phyloP scores from a whole-genome alignment of 2,888 invertebrate species.

The Idaea straminata region DNA sequence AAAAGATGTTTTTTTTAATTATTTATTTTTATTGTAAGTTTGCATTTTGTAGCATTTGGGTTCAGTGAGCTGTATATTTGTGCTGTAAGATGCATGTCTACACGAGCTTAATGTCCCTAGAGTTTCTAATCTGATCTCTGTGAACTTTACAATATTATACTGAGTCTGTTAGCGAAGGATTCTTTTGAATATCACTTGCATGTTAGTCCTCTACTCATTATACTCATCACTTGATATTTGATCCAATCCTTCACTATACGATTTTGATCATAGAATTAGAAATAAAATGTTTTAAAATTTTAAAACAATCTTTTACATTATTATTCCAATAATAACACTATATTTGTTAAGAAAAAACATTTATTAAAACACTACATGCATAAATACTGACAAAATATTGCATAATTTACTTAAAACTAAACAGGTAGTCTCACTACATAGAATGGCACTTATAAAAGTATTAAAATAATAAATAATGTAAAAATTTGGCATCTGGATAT shows the following conservation, averaged over 20 bases:
- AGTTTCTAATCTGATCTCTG: slow-evolving; percentile 71
- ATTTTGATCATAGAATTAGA: slow-evolving; percentile 71
- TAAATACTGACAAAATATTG: slow-evolving; percentile 46
- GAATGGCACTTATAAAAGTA: slow-evolving; percentile 65
- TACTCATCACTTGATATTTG: slow-evolving; percentile 32
- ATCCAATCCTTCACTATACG: slow-evolving; percentile 60
- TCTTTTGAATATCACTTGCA: slow-evolving; percentile 42
- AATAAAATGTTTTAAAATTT: slow-evolving; percentile 71
- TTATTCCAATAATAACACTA: slow-evolving; percentile 14
- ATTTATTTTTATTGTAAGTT: slow-evolving; percentile 71
- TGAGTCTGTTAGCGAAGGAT: slow-evolving; percentile 56
- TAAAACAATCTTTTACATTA: slow-evolving; percentile 34
- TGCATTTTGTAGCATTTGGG: slow-evolving; percentile 66
- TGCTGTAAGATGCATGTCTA: slow-evolving; percentile 29
- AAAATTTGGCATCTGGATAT: slow-evolving; percentile 73
- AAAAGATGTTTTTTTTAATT: slow-evolving; percentile 49
- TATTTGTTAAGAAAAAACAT: slow-evolving; percentile 24
- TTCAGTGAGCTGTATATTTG: slow-evolving; percentile 57
- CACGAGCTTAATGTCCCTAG: slow-evolving; percentile 61
- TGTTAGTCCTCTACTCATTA: slow-evolving; percentile 15
- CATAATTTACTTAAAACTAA: slow-evolving; percentile 44
- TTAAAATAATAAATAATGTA: slow-evolving; percentile 44
- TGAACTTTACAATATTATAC: slow-evolving; percentile 63
- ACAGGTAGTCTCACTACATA: slow-evolving; percentile 60
- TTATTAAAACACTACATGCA: slow-evolving; percentile 41